A percentile compares a stretch with the other conserved stretches of the same genome.
phyloP scores from a whole-genome alignment of 2,888 invertebrate genomes.

The Eupsilia transversa region DNA sequence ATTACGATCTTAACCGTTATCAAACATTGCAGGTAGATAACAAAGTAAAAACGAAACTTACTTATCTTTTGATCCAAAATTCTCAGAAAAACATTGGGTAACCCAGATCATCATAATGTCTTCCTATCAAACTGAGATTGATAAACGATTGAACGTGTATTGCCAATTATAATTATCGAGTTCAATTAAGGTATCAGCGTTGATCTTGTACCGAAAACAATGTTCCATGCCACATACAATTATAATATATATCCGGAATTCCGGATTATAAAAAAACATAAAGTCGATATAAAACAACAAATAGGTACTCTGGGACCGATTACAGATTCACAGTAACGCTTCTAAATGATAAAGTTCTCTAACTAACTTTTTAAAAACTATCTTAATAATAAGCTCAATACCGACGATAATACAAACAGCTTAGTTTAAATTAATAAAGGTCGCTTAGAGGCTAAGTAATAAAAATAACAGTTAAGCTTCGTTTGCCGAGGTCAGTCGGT shows the following conservation, averaged over 20 bases:
- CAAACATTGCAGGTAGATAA: conserved; percentile 43
- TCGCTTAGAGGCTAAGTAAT: not conserved
- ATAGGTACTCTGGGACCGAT: not conserved
- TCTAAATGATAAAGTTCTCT: not conserved
- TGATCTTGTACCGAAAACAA: conserved; percentile 54
- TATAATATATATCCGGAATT: conserved; percentile 16
- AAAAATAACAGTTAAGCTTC: not conserved
- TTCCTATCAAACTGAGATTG: conserved; percentile 48
- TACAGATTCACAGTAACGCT: not conserved
- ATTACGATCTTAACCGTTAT: conserved; percentile 50
- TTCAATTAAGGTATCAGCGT: conserved; percentile 62
- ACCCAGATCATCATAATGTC: conserved; percentile 39
- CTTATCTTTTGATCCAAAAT: conserved; percentile 44
- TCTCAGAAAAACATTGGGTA: conserved; percentile 49
- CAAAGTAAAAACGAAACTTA: conserved; percentile 30
- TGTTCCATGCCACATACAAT: conserved; percentile 37
- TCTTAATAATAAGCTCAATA: too few species aligned
- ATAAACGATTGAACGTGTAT: conserved; percentile 60
- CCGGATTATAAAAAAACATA: conserved; percentile 30
- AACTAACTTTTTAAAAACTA: not conserved
- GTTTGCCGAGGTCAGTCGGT: not conserved
- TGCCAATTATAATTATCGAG: conserved; percentile 63
- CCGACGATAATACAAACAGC: not conserved
- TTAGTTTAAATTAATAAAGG: not conserved
- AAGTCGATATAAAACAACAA: conserved; percentile 25